Evolutionary conservation across 2,888 invertebrate genomes (phyloP).

Genomic region (Neoitamus cyanurus): DNA sequence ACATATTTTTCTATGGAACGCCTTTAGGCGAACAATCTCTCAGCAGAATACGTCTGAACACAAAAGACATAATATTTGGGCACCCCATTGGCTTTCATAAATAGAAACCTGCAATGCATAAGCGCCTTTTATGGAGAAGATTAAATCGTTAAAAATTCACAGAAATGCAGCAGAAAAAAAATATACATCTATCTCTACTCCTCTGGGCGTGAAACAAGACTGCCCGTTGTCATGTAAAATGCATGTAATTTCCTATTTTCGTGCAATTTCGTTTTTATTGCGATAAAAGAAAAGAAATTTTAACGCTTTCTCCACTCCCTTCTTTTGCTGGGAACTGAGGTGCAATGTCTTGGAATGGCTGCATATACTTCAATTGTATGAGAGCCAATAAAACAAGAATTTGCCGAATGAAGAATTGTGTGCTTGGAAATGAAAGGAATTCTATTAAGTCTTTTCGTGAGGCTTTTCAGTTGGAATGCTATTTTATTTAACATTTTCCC

Average conservation of each 20-base stretch:
- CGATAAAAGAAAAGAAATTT: neutral
- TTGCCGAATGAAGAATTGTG: neutral
- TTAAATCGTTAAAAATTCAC: constrained; percentile 1
- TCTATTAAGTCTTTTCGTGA: neutral
- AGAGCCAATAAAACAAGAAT: neutral
- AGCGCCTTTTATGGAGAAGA: neutral
- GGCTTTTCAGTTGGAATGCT: no score
- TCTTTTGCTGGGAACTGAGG: neutral
- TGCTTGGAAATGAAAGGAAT: neutral
- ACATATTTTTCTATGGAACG: neutral
- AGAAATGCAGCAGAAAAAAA: neutral
- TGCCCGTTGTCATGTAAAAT: constrained; percentile 1
- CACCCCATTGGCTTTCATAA: neutral
- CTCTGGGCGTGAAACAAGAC: neutral
- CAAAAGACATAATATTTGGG: neutral
- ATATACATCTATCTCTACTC: neutral
- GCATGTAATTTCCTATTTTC: constrained; percentile 17
- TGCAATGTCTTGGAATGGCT: neutral
- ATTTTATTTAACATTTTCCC: no score
- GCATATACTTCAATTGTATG: neutral
- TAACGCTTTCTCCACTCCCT: neutral
- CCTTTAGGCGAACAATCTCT: neutral
- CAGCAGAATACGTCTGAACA: neutral
- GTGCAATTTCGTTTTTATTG: neutral
- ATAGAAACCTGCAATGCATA: neutral